Evolutionary conservation across 2,888 invertebrate genomes (phyloP).

Genomic region (Quadriops clusia): DNA sequence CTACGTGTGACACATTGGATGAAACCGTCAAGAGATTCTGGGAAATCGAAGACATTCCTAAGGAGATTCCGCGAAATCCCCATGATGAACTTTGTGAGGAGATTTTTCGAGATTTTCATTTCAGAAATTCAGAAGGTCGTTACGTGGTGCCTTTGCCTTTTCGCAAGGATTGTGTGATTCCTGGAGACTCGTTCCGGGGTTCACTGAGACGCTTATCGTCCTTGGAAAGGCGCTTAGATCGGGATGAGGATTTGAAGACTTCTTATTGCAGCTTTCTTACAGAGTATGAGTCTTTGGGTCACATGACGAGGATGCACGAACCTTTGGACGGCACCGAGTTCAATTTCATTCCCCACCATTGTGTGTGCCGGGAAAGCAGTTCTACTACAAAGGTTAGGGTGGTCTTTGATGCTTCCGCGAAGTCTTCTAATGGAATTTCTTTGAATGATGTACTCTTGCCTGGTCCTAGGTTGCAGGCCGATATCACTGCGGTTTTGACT

Average conservation of each 20-base stretch:
- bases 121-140: slow-evolving; percentile 1
- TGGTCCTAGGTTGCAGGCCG: slow-evolving; percentile 26
- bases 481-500: slow-evolving; percentile 23
- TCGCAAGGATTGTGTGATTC: neutral
- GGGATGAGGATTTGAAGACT: neutral
- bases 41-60: too few species aligned
- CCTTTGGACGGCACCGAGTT: neutral
- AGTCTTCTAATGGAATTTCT: slow-evolving; percentile 20
- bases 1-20: too few species aligned
- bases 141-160: slow-evolving; percentile 3
- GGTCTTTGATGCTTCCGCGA: slow-evolving; percentile 25
- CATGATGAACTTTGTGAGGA: too few species aligned
- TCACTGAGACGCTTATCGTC: slow-evolving; percentile 5
- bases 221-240: neutral
- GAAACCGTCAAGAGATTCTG: too few species aligned
- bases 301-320: neutral
- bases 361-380: slow-evolving; percentile 23
- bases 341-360: slow-evolving; percentile 30
- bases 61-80: too few species aligned
- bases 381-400: slow-evolving; percentile 25
- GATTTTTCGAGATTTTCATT: too few species aligned
- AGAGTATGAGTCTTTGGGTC: slow-evolving; percentile 1
- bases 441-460: slow-evolving; percentile 25
- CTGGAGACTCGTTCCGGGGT: neutral
- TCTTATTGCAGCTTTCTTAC: slow-evolving; percentile 1